phyloP scores from a whole-genome alignment of 2,888 invertebrate species.

The Pollenia griseotomentosa region DNA sequence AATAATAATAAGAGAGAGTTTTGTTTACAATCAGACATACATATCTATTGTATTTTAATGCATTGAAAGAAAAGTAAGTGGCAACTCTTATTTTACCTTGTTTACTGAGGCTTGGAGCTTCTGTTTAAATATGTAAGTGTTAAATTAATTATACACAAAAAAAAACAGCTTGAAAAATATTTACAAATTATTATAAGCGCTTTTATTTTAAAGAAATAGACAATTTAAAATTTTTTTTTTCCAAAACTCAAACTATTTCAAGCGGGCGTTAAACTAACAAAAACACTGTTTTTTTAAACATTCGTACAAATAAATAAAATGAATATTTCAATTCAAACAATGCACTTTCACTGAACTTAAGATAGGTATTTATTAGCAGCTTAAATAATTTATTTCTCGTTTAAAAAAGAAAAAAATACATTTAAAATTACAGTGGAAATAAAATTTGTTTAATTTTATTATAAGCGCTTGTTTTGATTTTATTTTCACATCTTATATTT shows the following conservation, averaged over 20 bases:
- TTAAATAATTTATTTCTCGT: no score
- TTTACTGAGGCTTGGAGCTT: constrained; percentile 45
- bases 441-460: background rate
- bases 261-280: background rate
- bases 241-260: background rate
- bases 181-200: background rate
- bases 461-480: background rate
- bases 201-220: background rate
- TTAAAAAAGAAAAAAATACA: background rate
- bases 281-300: background rate
- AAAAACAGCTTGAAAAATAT: background rate
- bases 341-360: constrained; percentile 15
- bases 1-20: background rate
- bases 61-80: background rate
- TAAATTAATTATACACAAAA: background rate
- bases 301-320: background rate
- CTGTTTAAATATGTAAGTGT: constrained; percentile 28
- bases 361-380: background rate
- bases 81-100: constrained; percentile 40
- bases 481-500: background rate
- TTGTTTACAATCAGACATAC: background rate
- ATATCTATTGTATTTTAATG: background rate
- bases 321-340: background rate
- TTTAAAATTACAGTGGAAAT: background rate
- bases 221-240: no score